Percentiles rank a stretch among this genome's conserved stretches.
Conservation (phyloP, 2,113 vertebrate genomes). For the Onychorhynchus coronatus region DNA sequence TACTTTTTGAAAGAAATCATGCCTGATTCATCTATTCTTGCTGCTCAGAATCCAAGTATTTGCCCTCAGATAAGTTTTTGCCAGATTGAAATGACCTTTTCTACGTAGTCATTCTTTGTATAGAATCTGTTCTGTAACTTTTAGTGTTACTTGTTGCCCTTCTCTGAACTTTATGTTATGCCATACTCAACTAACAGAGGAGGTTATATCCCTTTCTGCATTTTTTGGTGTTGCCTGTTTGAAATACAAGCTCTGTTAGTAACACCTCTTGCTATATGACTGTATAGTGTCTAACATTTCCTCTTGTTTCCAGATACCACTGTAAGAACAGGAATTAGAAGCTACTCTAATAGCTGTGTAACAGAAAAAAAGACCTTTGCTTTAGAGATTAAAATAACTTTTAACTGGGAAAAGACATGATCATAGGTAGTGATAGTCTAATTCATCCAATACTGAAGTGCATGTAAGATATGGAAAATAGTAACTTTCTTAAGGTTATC, state of each 20-base stretch:
- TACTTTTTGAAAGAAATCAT: background rate
- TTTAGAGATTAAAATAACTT: background rate
- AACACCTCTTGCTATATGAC: background rate
- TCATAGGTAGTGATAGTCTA: background rate
- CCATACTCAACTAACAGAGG: background rate
- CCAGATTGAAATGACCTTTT: background rate
- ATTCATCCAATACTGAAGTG: background rate
- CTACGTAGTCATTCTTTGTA: background rate
- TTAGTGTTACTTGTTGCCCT: background rate
- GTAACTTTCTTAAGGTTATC: background rate
- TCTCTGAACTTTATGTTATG: background rate
- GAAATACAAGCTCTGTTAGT: background rate
- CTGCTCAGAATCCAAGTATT: background rate
- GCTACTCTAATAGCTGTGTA: background rate
- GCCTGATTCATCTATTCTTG: background rate
- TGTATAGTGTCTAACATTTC: background rate
- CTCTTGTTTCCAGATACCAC: background rate
- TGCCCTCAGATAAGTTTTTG: background rate
- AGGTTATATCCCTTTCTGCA: background rate
- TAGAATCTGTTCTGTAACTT: background rate
- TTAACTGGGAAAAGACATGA: background rate
- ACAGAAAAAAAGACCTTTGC: background rate
- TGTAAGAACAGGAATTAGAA: background rate
- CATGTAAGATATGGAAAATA: background rate
- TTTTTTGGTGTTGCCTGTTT: background rate